Conservation (phyloP, 2,888 invertebrate species). For the Erebia aethiops region DNA sequence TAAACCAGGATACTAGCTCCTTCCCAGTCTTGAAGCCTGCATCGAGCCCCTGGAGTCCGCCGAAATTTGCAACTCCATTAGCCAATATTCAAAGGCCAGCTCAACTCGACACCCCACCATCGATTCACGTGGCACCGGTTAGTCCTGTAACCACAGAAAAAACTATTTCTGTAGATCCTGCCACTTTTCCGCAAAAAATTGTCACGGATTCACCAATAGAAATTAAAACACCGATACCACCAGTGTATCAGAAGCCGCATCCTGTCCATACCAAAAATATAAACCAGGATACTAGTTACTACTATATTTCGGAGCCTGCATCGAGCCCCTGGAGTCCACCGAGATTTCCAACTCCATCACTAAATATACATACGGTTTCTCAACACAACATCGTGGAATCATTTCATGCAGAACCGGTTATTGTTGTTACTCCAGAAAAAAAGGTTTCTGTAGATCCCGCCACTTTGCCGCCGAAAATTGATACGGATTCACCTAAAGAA, state of each 20-base stretch:
- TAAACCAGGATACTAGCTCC: too few species aligned
- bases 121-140: too few species aligned
- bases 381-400: too few species aligned
- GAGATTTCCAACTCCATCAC: background rate
- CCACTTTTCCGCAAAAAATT: background rate
- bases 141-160: background rate
- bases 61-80: too few species aligned
- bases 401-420: background rate
- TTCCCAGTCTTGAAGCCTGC: too few species aligned
- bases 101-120: too few species aligned
- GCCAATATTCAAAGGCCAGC: too few species aligned
- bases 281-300: background rate
- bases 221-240: background rate
- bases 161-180: background rate
- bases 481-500: background rate
- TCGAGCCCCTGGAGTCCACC: background rate
- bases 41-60: too few species aligned
- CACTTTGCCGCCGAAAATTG: background rate
- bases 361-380: too few species aligned
- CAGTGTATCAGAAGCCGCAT: background rate
- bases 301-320: background rate
- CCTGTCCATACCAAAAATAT: background rate
- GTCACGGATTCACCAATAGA: background rate
- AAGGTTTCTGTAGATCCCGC: background rate
- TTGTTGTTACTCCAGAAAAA: background rate